These are phyloP conservation scores for Drosophila infuscata DNA, from an alignment of 2,888 invertebrate species.

Conservation along the genomic window DNA sequence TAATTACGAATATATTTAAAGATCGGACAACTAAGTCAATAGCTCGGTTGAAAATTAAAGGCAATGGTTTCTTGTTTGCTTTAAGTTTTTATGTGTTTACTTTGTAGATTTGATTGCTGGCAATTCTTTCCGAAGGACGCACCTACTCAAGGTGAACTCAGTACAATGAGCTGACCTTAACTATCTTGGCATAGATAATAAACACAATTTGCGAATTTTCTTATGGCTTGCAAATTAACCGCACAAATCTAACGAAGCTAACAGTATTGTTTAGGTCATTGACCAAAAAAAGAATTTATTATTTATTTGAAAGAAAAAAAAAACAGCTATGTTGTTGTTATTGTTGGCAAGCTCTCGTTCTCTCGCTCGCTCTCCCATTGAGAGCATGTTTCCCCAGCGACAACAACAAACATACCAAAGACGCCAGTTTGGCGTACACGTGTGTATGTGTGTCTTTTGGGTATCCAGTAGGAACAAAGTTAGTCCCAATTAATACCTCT, in stretches of 20 bases:
- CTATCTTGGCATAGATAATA: slow-evolving; percentile 45
- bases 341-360: slow-evolving; percentile 21
- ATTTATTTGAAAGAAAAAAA: slow-evolving; percentile 50
- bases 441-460: slow-evolving; percentile 18
- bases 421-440: slow-evolving; percentile 53
- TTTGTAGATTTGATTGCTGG: not conserved
- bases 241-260: slow-evolving; percentile 43
- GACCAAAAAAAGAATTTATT: slow-evolving; percentile 75
- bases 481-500: not conserved
- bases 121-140: not conserved
- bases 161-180: slow-evolving; percentile 3
- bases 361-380: slow-evolving; percentile 2
- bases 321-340: not conserved
- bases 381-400: slow-evolving; percentile 67
- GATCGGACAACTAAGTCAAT: not conserved
- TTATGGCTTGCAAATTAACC: slow-evolving; percentile 1
- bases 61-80: not conserved
- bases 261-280: slow-evolving; percentile 71
- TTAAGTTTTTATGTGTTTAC: not conserved
- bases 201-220: slow-evolving; percentile 46
- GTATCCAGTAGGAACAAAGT: not conserved
- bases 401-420: slow-evolving; percentile 44
- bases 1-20: not conserved
- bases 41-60: not conserved
- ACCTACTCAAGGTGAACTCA: not conserved